phyloP scores from a whole-genome alignment of 2,797 vertebrate species.

The Erethizon dorsatum region DNA sequence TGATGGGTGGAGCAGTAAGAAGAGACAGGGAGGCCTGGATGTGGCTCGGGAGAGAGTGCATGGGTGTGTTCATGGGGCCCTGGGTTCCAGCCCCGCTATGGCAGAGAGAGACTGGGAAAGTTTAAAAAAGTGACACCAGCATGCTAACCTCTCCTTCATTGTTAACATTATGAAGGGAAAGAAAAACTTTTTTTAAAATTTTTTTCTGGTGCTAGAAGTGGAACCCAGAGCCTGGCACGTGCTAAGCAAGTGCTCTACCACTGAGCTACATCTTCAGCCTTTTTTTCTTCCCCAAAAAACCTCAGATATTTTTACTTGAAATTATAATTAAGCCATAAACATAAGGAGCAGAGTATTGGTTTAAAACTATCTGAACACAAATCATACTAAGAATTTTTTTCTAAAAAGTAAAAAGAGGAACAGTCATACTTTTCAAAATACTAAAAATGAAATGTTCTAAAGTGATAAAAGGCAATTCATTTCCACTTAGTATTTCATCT shows the following conservation, averaged over 20 bases:
- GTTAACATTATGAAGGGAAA: background rate
- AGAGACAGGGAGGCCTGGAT: background rate
- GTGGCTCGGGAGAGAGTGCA: background rate
- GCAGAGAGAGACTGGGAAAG: background rate
- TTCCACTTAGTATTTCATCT: background rate
- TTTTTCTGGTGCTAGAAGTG: background rate
- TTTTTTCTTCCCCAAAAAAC: background rate
- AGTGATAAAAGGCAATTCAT: conserved; percentile 28
- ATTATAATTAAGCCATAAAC: conserved; percentile 38
- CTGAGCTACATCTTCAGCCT: background rate
- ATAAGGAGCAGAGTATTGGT: background rate
- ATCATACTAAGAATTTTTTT: background rate
- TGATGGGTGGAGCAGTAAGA: background rate
- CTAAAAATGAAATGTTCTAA: conserved; percentile 14
- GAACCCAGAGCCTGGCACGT: background rate
- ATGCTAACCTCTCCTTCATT: background rate
- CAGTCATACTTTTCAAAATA: conserved; percentile 1
- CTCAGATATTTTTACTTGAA: conserved; percentile 21
- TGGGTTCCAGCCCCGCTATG: background rate
- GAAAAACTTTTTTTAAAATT: background rate
- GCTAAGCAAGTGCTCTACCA: background rate
- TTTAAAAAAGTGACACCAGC: background rate
- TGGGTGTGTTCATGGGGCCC: background rate
- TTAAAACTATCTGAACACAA: conserved; percentile 46
- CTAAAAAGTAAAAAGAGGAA: background rate